Evolutionary conservation across 2,888 invertebrate species (phyloP).

Genomic region (Silvanus unidentatus): DNA sequence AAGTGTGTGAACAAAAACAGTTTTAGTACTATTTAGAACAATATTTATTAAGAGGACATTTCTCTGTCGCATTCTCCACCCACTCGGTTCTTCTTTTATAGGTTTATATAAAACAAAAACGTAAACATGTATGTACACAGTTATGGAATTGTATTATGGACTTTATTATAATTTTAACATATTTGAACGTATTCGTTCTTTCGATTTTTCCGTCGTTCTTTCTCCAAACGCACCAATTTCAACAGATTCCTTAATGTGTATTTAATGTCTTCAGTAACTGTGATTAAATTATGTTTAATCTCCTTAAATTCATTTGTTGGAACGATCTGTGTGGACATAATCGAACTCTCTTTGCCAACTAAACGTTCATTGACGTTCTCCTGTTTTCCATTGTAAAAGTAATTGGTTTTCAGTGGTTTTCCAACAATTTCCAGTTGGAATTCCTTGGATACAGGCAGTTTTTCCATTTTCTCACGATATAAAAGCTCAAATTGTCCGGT

Average conservation of each 20-base stretch:
- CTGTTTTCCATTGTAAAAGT: slow-evolving; percentile 12
- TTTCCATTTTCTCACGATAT: slow-evolving; percentile 27
- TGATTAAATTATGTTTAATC: neutral
- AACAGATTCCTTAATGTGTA: slow-evolving; percentile 24
- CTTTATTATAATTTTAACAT: too few relatives aligned
- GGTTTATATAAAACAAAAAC: too few relatives aligned
- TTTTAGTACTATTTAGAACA: too few relatives aligned
- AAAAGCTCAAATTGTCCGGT: slow-evolving; percentile 56
- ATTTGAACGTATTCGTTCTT: neutral
- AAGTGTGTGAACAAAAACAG: neutral
- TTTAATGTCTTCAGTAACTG: slow-evolving; percentile 11
- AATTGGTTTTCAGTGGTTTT: slow-evolving; percentile 15
- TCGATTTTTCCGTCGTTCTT: slow-evolving; percentile 8
- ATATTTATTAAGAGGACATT: too few relatives aligned
- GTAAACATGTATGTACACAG: too few relatives aligned
- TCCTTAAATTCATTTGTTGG: neutral
- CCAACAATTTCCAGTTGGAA: slow-evolving; percentile 15
- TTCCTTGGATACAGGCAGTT: slow-evolving; percentile 3
- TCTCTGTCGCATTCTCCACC: too few relatives aligned
- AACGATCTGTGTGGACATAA: neutral
- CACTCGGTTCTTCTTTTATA: too few relatives aligned
- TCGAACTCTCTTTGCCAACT: neutral
- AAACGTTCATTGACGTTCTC: neutral
- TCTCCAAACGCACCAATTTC: slow-evolving; percentile 23
- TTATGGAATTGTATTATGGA: too few relatives aligned